phyloP scores from a whole-genome alignment of 2,797 vertebrate genomes.

The Diplodus sargus region DNA sequence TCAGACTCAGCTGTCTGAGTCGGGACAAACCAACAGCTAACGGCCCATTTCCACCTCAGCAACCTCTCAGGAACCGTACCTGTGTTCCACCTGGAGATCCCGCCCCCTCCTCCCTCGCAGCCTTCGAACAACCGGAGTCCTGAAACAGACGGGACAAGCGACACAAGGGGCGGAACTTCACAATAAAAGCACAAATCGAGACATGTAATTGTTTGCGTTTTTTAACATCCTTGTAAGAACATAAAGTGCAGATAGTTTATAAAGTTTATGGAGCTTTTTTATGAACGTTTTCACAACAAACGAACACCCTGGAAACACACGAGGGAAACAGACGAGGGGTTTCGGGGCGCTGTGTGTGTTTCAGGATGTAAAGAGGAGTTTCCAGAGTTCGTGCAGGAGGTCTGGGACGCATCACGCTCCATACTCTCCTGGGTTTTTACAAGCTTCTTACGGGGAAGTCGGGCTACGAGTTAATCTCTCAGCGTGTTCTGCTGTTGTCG shows the following conservation, averaged over 20 bases:
- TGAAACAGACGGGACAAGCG: constrained; percentile 1
- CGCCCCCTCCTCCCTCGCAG: not conserved
- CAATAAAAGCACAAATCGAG: constrained; percentile 44
- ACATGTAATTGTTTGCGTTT: constrained; percentile 25
- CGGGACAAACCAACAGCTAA: constrained; percentile 25
- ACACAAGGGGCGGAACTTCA: constrained; percentile 36
- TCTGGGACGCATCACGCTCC: constrained; percentile 59
- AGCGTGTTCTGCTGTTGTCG: constrained; percentile 35
- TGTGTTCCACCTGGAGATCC: not conserved
- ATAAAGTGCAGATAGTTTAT: constrained; percentile 37
- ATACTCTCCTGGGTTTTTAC: constrained; percentile 56
- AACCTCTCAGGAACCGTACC: constrained; percentile 11
- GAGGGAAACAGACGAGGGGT: not conserved
- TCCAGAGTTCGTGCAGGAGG: constrained; percentile 31
- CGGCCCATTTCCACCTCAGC: not conserved
- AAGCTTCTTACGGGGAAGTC: constrained; percentile 53
- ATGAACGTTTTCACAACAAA: constrained; percentile 20
- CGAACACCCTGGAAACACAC: constrained; percentile 45
- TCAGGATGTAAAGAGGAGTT: constrained; percentile 30
- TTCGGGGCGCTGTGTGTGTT: not conserved
- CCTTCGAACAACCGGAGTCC: not conserved
- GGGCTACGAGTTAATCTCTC: constrained; percentile 50
- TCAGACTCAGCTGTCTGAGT: constrained; percentile 66
- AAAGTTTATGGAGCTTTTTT: constrained; percentile 52
- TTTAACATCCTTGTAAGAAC: constrained; percentile 41